Percentiles rank a stretch among this genome's conserved stretches.
Evolutionary conservation across 1,140 invertebrate genomes (phyloP).

Genomic region (Drosophila kanapiae): DNA sequence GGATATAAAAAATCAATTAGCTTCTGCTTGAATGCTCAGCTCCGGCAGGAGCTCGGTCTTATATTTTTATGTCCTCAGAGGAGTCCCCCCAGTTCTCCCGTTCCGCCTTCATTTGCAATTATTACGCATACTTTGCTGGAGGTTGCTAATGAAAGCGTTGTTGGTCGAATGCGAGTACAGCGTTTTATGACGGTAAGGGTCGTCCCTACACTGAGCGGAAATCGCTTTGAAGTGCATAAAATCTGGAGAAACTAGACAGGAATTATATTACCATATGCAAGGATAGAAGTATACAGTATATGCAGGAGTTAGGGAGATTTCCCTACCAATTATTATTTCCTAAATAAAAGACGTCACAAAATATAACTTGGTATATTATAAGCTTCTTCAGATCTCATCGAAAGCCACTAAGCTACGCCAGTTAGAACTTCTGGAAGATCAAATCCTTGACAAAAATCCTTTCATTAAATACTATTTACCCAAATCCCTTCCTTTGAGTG

Average conservation of each 20-base stretch:
- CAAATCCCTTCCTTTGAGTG: too few species aligned
- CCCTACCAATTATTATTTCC: too few species aligned
- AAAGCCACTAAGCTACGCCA: too few species aligned
- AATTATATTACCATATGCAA: not conserved
- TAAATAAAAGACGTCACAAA: not conserved
- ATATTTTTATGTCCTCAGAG: constrained; percentile 35
- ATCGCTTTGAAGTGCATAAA: not conserved
- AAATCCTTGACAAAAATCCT: too few species aligned
- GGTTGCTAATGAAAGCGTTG: constrained; percentile 61
- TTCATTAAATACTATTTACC: not conserved
- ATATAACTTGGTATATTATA: too few species aligned
- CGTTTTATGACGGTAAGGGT: constrained; percentile 7
- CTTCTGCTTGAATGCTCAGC: constrained; percentile 32
- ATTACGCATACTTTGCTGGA: constrained; percentile 72
- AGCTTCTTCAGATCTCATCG: too few species aligned
- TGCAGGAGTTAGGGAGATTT: too few species aligned
- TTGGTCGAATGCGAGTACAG: constrained; percentile 9
- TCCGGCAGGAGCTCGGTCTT: constrained; percentile 30
- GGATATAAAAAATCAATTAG: constrained; percentile 58
- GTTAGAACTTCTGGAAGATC: too few species aligned
- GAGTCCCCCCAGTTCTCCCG: not conserved
- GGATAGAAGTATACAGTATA: too few species aligned
- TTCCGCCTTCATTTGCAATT: constrained; percentile 64
- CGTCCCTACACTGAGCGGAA: not conserved
- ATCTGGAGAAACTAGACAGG: not conserved